Evolutionary conservation across 2,888 invertebrate genomes (phyloP), one percentile per base, ranked within the genome.

Genomic region (Tenthredo notha): DNA sequence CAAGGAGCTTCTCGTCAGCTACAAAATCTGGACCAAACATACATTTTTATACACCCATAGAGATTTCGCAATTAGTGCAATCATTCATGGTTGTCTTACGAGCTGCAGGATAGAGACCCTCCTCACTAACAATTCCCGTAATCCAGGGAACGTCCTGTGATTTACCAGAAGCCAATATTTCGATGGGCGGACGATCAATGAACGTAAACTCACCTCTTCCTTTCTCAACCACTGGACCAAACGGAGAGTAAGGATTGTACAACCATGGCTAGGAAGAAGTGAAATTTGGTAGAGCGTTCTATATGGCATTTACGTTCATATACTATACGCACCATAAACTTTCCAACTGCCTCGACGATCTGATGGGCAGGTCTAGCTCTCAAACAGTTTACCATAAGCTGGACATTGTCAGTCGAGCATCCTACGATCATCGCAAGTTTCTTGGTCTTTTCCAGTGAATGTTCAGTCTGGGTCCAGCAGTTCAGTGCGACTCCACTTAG

Each of bases 41-140:
- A 3, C 18, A 33, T 29, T 50, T 29, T 54, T 54, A 54, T 54
- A 50, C 18, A 50, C 15, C 29, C 21, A 40, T 6, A 61, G n/a
- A 12, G 0, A n/a, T 61, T 74, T 21, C 5, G 47, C 21, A 21
- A 33, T 33, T 1, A 0, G 61, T 25, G 61, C n/a, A 72, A 25
- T 25, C 18, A 78, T 25, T 43, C 21, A 21, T 29, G 15, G 61
- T 43, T 58, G 18, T 33, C 87, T 92, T 93, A 96, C 96, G 95
- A 90, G 96, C 95, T 65, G 95, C 96, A 43, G 97, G 97, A 89
- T 96, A 97, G 29, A 97, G 94, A 84, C 97, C 97, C 92, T 97
- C 97, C 82, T 96, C 95, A 33, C 95, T 95, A 0, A 96, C 95
- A 78, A 96, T 95, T 2, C 96, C 95, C 1, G 95, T 94, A 84